Evolutionary conservation across 2,797 vertebrate species (phyloP), one percentile per base, ranked within the genome.

Genomic region (Paguma larvata): DNA sequence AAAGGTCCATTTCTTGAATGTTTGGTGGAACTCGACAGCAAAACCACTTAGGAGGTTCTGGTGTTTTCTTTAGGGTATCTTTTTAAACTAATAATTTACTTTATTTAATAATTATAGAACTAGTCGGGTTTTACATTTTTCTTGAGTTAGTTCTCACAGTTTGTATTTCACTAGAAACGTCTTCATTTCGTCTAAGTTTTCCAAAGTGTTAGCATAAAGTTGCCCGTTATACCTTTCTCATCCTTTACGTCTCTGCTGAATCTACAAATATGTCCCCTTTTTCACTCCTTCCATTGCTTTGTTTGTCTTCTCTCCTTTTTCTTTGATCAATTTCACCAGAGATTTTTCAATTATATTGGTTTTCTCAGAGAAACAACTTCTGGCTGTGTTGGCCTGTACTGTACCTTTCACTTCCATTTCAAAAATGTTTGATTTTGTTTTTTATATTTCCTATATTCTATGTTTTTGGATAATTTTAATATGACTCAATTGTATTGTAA

Each of bases 121-220:
- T 46, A 3, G 53, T 83, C 18, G 83, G 68, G 27, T 77, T 96
- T 93, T 82, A 48, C 44, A 63, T 85, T 65, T 96, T 80, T 94
- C 46, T 77, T 80, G 19, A 67, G 67, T 70, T 18, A 0, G 6
- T 62, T 97, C 97, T 85, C 56, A 3, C 41, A 77, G n/a, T 63
- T 95, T 87, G 23, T 44, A 67, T 73, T 92, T 92, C 80, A 95
- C 85, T 51, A 94, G 88, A 96, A 85, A 68, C 68, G 5, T 85
- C 94, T 78, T 53, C 65, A 93, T 95, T 53, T 87, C 59, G 70
- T 82, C 53, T 63, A 65, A 72, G 3, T 79, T 91, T 92, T 72
- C 88, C 63, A 44, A 84, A 89, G 41, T 70, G 68, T 85, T 92
- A 82, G 6, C 38, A 53, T 44, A 53, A 83, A 89, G 30, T 62